Conservation (phyloP, 2,797 vertebrate genomes). For the Hydrolagus colliei region DNA sequence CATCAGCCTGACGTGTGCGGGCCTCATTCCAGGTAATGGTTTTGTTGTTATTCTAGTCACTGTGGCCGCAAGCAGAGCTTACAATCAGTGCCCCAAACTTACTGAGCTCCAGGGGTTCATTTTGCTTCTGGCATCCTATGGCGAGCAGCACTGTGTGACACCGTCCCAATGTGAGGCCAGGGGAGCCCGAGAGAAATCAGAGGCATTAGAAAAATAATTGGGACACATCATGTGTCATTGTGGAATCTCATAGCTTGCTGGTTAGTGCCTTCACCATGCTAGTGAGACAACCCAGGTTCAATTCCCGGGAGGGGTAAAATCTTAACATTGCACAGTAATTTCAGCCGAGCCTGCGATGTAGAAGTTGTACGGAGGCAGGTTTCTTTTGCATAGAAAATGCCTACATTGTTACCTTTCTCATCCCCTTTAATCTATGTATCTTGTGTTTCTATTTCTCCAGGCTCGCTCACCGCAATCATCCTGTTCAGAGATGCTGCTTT, state of each 20-base stretch:
- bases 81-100: neutral
- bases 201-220: too few species aligned
- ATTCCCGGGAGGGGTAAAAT: too few species aligned
- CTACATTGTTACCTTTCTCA: neutral
- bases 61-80: neutral
- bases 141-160: neutral
- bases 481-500: conserved; percentile 80
- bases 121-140: neutral
- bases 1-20: conserved; percentile 82
- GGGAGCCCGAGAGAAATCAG: neutral
- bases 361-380: neutral
- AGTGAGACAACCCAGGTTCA: too few species aligned
- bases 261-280: too few species aligned
- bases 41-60: neutral
- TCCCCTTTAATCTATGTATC: neutral
- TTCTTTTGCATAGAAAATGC: neutral
- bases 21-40: conserved; percentile 86
- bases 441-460: conserved; percentile 52
- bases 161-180: too few species aligned
- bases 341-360: too few species aligned
- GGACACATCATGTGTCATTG: too few species aligned
- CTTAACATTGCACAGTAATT: too few species aligned
- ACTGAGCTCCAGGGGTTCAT: neutral
- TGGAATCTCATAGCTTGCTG: too few species aligned
- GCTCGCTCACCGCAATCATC: conserved; percentile 78